These are phyloP conservation scores for Lates calcarifer DNA, from an alignment of 2,113 vertebrate genomes.

Conservation along the genomic window DNA sequence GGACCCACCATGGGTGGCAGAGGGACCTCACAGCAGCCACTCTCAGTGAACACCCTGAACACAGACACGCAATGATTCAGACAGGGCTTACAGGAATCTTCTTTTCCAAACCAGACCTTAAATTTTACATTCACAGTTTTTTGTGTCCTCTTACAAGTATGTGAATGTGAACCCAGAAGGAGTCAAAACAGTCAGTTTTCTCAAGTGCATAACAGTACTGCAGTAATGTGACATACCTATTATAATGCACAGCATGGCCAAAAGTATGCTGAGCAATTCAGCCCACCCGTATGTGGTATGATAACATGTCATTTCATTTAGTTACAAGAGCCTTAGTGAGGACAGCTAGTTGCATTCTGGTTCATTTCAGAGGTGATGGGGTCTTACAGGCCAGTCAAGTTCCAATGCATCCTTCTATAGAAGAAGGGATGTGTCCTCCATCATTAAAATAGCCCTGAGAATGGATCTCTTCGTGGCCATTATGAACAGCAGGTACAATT, in stretches of 20 bases:
- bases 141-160: too few relatives aligned
- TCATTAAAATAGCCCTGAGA: too few relatives aligned
- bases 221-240: not conserved
- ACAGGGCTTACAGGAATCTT: not conserved
- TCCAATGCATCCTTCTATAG: too few relatives aligned
- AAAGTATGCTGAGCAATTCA: not conserved
- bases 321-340: too few relatives aligned
- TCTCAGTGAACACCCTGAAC: constrained; percentile 69
- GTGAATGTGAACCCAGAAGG: too few relatives aligned
- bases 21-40: constrained; percentile 66
- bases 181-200: too few relatives aligned
- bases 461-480: too few relatives aligned
- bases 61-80: not conserved
- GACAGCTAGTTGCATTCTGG: too few relatives aligned
- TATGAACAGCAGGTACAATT: too few relatives aligned
- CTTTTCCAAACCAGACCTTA: not conserved
- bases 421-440: too few relatives aligned
- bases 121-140: not conserved
- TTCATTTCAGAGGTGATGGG: too few relatives aligned
- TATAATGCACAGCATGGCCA: not conserved
- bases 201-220: not conserved
- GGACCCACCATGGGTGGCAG: constrained; percentile 64
- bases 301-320: not conserved
- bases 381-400: too few relatives aligned
- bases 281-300: not conserved